Evolutionary conservation across 2,113 vertebrate genomes (phyloP).

Genomic region (Colaptes auratus): DNA sequence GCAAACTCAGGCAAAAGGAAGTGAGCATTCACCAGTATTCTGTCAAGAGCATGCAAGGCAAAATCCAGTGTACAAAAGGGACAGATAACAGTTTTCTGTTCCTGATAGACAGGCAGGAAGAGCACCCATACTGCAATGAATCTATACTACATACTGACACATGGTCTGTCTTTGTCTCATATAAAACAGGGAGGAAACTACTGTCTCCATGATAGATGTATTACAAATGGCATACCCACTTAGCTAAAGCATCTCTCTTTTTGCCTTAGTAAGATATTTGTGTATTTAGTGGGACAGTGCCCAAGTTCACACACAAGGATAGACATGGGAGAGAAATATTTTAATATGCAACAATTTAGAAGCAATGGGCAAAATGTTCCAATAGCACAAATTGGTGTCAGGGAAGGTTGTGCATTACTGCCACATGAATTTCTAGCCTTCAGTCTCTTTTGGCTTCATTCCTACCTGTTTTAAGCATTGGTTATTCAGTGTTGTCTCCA

Average conservation of each 20-base stretch:
- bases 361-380: not conserved
- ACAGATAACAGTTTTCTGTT: not conserved
- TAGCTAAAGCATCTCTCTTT: not conserved
- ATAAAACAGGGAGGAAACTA: not conserved
- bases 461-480: not conserved
- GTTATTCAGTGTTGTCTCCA: not conserved
- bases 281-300: fast-evolving
- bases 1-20: not conserved
- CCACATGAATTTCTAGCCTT: not conserved
- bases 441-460: not conserved
- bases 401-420: not conserved
- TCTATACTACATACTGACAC: fast-evolving
- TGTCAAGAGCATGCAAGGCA: not conserved
- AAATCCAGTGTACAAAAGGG: not conserved
- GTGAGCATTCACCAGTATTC: fast-evolving
- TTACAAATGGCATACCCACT: not conserved
- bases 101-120: not conserved
- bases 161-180: not conserved
- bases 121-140: not conserved
- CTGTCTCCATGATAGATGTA: not conserved
- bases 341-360: not conserved
- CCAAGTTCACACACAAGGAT: not conserved
- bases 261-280: not conserved
- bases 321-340: not conserved
- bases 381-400: not conserved